Base-by-base conservation (phyloP, 2,888 invertebrate species). In the Athrips mouffetella region DNA sequence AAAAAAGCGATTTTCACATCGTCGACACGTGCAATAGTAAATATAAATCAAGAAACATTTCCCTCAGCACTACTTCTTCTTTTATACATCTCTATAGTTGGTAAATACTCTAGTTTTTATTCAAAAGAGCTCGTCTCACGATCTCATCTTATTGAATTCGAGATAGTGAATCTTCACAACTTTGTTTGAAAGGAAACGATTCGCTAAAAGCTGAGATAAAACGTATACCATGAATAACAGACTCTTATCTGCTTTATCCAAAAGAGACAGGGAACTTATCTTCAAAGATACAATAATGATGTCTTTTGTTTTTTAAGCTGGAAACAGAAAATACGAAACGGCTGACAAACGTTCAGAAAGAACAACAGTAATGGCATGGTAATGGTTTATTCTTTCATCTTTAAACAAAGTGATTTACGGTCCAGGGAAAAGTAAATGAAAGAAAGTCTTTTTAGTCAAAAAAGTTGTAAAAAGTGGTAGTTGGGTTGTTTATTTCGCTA, bases 171-270 rank as follows among this genome's bases (percentile, higher is more conserved):
- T 58, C 53, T 48, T 54, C 52, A 11, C 21, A 13, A 27, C 27
- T 60, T 62, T 65, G 55, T 63, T 58, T 50, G 52, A 57, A 53
- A 59, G 57, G 58, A 59, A 64, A 63, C 61, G 60, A 64, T 62
- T 67, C 60, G 60, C 55, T 59, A 58, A 49, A 55, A 27, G 27
- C 35, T 58, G 57, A 57, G 48, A 46, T 37, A 49, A 47, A 39
- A 33, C 40, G 30, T 33, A 31, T 23, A 47, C 35, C 46, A 48
- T 45, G 48, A 54, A 51, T 50, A 50, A 53, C 47, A 50, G n/a
- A n/a, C 55, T 55, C 50, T 52, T 40, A 40, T 40, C 39, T 40
- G n/a, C n/a, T 13, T 15, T 8, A 40, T 13, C 18, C 41, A 10
- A 41, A 41, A 41, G 15, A 25, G 15, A 44, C 41, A 39, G 46